Evolutionary conservation across 2,797 vertebrate species (phyloP).

Genomic region (Triplophysa bombifrons): DNA sequence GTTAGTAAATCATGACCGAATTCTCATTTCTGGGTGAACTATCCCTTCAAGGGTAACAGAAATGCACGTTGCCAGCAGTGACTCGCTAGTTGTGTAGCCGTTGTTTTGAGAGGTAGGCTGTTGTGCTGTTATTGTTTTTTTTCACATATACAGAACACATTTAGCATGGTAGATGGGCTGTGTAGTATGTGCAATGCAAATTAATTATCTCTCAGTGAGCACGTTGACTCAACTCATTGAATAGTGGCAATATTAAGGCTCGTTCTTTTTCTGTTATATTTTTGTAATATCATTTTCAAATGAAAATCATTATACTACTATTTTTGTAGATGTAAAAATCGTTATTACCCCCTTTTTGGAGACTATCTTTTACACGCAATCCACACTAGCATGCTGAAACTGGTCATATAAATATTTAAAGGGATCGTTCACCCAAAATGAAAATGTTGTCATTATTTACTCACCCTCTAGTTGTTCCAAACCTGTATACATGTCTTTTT

Average conservation of each 20-base stretch:
- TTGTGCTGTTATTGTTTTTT: conserved; percentile 36
- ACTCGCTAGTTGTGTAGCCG: conserved; percentile 5
- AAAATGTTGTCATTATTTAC: no score
- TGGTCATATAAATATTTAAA: background rate
- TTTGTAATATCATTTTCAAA: conserved; percentile 77
- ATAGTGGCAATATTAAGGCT: conserved; percentile 84
- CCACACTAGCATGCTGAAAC: conserved; percentile 38
- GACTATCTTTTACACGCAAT: conserved; percentile 57
- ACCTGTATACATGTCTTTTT: no score
- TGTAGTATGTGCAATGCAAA: conserved; percentile 62
- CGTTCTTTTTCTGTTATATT: conserved; percentile 84
- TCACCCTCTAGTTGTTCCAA: no score
- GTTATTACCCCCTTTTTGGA: conserved; percentile 65
- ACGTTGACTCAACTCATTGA: conserved; percentile 79
- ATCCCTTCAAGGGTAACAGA: background rate
- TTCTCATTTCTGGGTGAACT: no score
- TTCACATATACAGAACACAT: conserved; percentile 5
- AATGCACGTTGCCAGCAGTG: conserved; percentile 12
- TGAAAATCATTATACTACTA: conserved; percentile 64
- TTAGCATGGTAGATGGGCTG: conserved; percentile 24
- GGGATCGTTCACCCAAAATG: background rate
- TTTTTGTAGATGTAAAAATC: conserved; percentile 75
- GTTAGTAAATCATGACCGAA: background rate
- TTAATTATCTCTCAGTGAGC: conserved; percentile 71
- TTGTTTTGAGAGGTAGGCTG: conserved; percentile 22